phyloP scores from a whole-genome alignment of 2,113 vertebrate species.

The Cyrtonyx montezumae region DNA sequence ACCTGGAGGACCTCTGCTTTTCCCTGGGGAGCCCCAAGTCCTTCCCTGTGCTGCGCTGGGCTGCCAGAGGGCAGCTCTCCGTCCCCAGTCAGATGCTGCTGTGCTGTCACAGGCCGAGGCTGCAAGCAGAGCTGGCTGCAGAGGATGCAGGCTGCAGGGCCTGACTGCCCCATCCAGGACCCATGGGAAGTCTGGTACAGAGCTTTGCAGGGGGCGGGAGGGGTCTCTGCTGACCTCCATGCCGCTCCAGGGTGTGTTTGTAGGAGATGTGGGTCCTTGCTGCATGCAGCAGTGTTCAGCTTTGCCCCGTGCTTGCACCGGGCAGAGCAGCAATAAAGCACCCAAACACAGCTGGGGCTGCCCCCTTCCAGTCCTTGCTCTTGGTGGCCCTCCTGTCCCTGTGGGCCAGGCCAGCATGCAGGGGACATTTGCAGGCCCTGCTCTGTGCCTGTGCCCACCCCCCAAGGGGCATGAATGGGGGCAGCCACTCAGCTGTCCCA shows the following conservation, averaged over 20 bases:
- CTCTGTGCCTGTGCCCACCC: background rate
- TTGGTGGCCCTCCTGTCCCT: background rate
- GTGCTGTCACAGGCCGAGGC: background rate
- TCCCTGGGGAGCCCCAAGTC: background rate
- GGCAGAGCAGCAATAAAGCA: background rate
- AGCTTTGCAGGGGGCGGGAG: background rate
- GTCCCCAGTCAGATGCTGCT: fast-evolving
- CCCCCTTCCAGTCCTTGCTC: background rate
- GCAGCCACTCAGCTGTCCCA: fast-evolving
- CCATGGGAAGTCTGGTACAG: background rate
- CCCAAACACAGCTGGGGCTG: fast-evolving
- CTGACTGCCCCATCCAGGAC: background rate
- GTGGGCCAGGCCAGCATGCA: background rate
- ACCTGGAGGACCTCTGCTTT: background rate
- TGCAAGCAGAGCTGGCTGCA: background rate
- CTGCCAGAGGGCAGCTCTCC: background rate
- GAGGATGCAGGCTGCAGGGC: background rate
- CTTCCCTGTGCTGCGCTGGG: background rate
- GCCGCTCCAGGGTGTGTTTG: no score
- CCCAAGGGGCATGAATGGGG: background rate
- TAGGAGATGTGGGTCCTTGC: no score
- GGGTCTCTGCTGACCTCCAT: background rate
- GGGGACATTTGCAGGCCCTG: background rate
- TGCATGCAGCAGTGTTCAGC: background rate
- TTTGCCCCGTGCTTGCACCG: no score